Conservation (phyloP, 2,888 invertebrate genomes). For the Oxystoma pomonae region DNA sequence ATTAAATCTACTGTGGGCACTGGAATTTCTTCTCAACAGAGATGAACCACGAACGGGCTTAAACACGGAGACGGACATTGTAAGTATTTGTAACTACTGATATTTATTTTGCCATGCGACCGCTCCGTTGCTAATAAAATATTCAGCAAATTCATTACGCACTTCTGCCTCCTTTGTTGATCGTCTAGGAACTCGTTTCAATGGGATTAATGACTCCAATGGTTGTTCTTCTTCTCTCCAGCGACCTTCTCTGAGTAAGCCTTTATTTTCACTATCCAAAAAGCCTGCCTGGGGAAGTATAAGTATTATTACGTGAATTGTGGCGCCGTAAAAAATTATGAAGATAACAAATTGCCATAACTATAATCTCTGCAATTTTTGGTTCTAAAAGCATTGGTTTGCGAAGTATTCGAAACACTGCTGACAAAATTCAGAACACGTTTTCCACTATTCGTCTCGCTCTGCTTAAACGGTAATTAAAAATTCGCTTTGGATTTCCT, state of each 20-base stretch:
- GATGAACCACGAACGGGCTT: too few relatives aligned
- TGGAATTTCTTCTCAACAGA: too few relatives aligned
- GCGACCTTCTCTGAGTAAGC: not conserved
- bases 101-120: not conserved
- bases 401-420: too few relatives aligned
- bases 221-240: not conserved
- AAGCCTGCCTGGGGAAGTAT: slow-evolving; percentile 1
- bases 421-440: too few relatives aligned
- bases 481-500: slow-evolving; percentile 11
- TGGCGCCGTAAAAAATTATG: slow-evolving; percentile 16
- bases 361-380: slow-evolving; percentile 8
- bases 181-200: too few relatives aligned
- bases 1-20: too few relatives aligned
- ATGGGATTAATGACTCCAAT: too few relatives aligned
- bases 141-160: not conserved
- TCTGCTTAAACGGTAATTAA: too few relatives aligned
- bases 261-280: slow-evolving; percentile 4
- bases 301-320: slow-evolving; percentile 2
- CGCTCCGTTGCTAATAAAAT: not conserved
- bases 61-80: too few relatives aligned
- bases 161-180: not conserved
- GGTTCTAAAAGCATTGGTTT: slow-evolving; percentile 18
- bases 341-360: slow-evolving; percentile 6
- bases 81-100: too few relatives aligned
- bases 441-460: too few relatives aligned